Base-by-base conservation (phyloP, 2,888 invertebrate genomes). In the Orchesellides sinensis region DNA sequence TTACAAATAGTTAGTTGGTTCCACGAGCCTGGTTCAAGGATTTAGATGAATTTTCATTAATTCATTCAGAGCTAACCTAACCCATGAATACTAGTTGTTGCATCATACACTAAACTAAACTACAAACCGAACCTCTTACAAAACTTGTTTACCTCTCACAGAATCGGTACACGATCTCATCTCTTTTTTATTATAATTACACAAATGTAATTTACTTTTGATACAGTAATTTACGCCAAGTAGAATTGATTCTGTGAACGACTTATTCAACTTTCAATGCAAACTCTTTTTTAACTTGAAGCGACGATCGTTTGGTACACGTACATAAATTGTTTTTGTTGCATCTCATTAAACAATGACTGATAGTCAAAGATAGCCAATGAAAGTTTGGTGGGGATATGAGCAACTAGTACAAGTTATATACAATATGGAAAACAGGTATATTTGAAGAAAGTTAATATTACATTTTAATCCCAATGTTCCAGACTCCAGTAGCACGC, bases 111-210 rank as follows among this genome's bases (percentile, higher is more conserved):
- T 32, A 32, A 32, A 6, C 10, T 32, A n/a, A 14, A 8, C 40
- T 40, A n/a, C 40, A 8, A 40, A 25, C 19, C 45, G 59, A 40
- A 32, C 32, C 32, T 32, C 32, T 21, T 68, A 47, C 47, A 61
- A 56, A 72, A 80, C 72, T 65, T 72, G 72, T 27, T 80, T 65
- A 65, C 79, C 79, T 80, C 72, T 35, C 52, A 27, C 68, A 63
- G 70, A 80, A 66, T 72, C 59, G 72, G 14, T 54, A 29, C 29
- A 19, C 70, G 79, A 80, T 80, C 79, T 80, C 79, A 80, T 21
- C 35, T 66, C 5, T 29, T 49, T 40, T 63, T 79, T 79, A n/a
- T 65, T 23, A 35, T 21, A 10, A 52, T 8, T 49, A 21, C 59
- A n/a, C 59, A n/a, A 54, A n/a, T 14, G 40, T 40, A 40, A 32